Percentiles rank a stretch among this genome's conserved stretches.
Evolutionary conservation across 2,113 vertebrate species (phyloP).

Genomic region (Pseudonaja textilis): DNA sequence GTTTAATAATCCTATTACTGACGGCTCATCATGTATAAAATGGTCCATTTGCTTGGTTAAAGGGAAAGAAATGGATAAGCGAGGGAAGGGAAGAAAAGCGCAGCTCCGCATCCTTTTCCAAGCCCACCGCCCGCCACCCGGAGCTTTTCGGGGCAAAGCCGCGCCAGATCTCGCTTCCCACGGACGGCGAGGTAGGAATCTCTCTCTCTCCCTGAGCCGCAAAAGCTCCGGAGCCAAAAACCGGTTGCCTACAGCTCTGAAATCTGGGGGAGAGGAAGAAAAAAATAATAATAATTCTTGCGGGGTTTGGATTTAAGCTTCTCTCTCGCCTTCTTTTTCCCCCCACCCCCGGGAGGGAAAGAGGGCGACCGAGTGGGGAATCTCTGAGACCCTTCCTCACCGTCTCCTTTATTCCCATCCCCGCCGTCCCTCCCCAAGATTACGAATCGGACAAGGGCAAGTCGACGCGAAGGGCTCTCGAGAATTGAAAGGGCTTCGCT

Average conservation of each 20-base stretch:
- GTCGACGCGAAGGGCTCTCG: not conserved
- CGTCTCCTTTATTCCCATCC: not conserved
- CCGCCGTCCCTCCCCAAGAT: not conserved
- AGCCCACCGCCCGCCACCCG: not conserved
- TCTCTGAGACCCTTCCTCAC: not conserved
- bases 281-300: not conserved
- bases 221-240: too few relatives aligned
- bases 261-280: not conserved
- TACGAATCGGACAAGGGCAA: not conserved
- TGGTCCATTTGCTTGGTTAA: slow-evolving; percentile 92
- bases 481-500: not conserved
- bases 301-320: not conserved
- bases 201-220: too few relatives aligned
- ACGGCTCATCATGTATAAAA: slow-evolving; percentile 99
- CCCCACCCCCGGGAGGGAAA: not conserved
- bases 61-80: slow-evolving; percentile 88
- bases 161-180: too few relatives aligned
- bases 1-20: slow-evolving; percentile 99
- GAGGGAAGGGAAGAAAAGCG: too few relatives aligned
- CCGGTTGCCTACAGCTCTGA: not conserved
- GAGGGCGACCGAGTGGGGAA: not conserved
- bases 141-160: too few relatives aligned
- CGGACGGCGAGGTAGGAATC: too few relatives aligned
- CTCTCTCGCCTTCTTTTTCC: not conserved
- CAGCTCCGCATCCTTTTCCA: not conserved